phyloP scores from a whole-genome alignment of 1,140 invertebrate genomes.

The Maniola jurtina region DNA sequence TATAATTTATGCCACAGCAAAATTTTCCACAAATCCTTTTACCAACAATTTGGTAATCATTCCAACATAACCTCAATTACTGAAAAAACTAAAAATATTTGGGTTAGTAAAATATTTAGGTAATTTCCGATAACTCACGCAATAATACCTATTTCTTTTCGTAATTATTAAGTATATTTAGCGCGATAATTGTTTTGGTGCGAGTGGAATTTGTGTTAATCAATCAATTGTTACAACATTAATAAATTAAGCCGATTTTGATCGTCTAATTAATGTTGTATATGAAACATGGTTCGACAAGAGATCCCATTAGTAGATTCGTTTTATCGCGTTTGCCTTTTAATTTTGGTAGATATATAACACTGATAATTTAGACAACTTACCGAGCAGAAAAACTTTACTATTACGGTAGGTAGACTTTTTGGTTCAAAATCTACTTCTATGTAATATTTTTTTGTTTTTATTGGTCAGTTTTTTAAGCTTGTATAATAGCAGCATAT shows the following conservation, averaged over 20 bases:
- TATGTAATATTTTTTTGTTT: too few species aligned
- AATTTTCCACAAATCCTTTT: too few species aligned
- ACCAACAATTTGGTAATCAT: too few species aligned
- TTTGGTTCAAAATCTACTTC: too few species aligned
- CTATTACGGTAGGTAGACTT: too few species aligned
- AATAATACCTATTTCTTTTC: slow-evolving; percentile 5
- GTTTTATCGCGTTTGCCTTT: slow-evolving; percentile 8
- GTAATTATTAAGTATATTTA: slow-evolving; percentile 14
- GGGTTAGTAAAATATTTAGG: too few species aligned
- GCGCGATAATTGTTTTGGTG: slow-evolving; percentile 8
- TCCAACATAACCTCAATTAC: too few species aligned
- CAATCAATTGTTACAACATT: slow-evolving; percentile 20
- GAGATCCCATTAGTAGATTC: slow-evolving; percentile 23
- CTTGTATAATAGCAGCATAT: too few species aligned
- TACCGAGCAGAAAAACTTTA: too few species aligned
- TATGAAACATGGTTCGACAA: slow-evolving; percentile 17
- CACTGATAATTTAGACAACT: neutral
- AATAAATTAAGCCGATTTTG: slow-evolving; percentile 18
- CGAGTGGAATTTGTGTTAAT: slow-evolving; percentile 12
- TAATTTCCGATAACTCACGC: neutral
- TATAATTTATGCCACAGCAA: too few species aligned
- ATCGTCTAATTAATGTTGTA: slow-evolving; percentile 22
- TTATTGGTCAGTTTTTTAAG: too few species aligned
- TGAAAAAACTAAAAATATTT: too few species aligned
- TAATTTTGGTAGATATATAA: neutral